Base-by-base conservation (phyloP, 2,797 vertebrate species). In the Pipistrellus nathusii region DNA sequence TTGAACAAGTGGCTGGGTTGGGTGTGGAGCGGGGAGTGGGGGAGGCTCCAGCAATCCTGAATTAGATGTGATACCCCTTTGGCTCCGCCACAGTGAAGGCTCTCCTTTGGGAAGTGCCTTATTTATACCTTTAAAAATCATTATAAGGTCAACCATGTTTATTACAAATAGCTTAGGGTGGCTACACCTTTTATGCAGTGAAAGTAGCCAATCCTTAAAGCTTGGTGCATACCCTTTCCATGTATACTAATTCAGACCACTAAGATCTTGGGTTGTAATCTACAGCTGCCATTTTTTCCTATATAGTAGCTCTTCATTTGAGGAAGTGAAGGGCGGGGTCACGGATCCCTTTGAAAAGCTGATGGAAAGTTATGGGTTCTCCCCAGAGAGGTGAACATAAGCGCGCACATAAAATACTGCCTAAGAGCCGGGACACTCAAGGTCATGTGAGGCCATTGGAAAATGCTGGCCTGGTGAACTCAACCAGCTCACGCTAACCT, bases 321-420 rank as follows among this genome's bases (percentile, higher is more conserved):
- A 71, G 57, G 55, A 64, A 20, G 57, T 53, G 44, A n/a, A 85
- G 38, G 51, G 11, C 57, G 17, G 57, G 57, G 44, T 62, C 48
- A 76, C 8, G 64, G 87, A 18, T 66, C 38, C 32, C 55, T 95
- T 53, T 68, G 32, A 90, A 78, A 93, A 88, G 41, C 38, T 78
- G 55, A 71, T 73, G 62, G 82, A 44, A 91, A 73, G 7, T 32
- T 72, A 14, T 0, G 12, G 9, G 9, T 41, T 93, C 85, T 85
- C 51, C 44, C 69, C 62, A 82, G 73, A 71, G 88, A 86, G 81
- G 76, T 5, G 25, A 87, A 57, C 12, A 48, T 12, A 44, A 48
- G 27, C 44, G 51, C n/a, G 53, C 27, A 85, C 7, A 53, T 1
- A 57, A 66, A 64, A 75, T 8, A 71, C 14, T 46, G 32, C 27